These are phyloP conservation scores for Phaethon lepturus DNA, from an alignment of 2,113 vertebrate species.

Conservation along the genomic window DNA sequence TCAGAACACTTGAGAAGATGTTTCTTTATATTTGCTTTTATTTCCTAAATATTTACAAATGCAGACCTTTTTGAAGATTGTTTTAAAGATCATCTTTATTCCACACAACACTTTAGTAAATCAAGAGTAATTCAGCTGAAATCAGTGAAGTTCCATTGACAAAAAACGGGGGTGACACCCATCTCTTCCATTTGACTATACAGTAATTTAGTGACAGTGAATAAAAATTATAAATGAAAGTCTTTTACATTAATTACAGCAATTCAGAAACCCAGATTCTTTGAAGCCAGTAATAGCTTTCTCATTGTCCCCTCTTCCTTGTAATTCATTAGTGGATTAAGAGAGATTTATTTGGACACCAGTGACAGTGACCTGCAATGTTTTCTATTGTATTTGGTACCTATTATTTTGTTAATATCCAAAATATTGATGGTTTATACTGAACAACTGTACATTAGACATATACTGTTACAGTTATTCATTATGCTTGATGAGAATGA, in stretches of 20 bases:
- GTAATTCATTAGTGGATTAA: background rate
- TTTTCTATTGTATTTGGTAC: background rate
- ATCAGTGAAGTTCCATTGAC: background rate
- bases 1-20: background rate
- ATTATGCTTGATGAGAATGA: background rate
- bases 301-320: background rate
- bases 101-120: background rate
- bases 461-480: background rate
- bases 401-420: background rate
- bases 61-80: background rate
- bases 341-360: background rate
- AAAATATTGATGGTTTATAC: background rate
- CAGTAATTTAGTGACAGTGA: background rate
- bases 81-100: background rate
- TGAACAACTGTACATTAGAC: background rate
- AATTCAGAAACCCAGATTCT: background rate
- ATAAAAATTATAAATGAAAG: background rate
- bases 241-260: background rate
- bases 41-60: background rate
- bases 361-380: background rate
- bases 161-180: background rate
- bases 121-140: background rate
- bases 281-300: background rate
- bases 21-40: background rate
- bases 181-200: background rate